Evolutionary conservation across 1,140 invertebrate genomes (phyloP).

Genomic region (Microplitis mediator): DNA sequence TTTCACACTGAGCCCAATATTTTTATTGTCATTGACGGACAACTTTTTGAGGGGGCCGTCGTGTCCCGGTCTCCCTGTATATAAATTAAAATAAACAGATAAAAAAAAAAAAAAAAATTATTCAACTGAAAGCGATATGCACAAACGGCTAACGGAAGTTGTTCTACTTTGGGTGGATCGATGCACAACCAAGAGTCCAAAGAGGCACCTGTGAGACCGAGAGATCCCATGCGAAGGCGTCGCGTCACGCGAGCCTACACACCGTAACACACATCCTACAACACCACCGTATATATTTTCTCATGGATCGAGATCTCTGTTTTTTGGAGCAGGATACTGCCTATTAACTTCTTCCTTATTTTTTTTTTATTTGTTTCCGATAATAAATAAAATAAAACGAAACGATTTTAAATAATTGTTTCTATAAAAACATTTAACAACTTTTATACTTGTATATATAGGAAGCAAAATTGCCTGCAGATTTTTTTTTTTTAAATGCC

Average conservation of each 20-base stretch:
- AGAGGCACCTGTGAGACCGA: conserved; percentile 20
- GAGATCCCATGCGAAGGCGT: conserved; percentile 18
- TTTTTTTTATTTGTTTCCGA: not conserved
- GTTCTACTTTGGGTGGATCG: conserved; percentile 9
- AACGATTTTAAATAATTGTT: no score
- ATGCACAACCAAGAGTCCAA: not conserved
- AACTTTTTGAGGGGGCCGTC: no score
- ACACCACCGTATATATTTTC: not conserved
- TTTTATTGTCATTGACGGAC: no score
- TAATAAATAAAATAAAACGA: no score
- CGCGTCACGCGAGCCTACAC: conserved; percentile 21
- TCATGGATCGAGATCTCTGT: conserved; percentile 2
- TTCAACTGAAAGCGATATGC: conserved; percentile 19
- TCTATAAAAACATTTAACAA: no score
- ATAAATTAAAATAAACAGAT: no score
- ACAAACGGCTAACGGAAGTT: conserved; percentile 18
- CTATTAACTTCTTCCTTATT: conserved; percentile 9
- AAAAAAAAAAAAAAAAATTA: not conserved
- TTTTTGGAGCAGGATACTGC: conserved; percentile 20
- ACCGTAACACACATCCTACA: not conserved
- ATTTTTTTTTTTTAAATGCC: no score
- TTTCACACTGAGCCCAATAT: no score
- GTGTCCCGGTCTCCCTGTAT: no score
- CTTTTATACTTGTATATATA: no score
- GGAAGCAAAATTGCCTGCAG: no score